phyloP scores from a whole-genome alignment of 2,113 vertebrate genomes.

The Grammomys surdaster region DNA sequence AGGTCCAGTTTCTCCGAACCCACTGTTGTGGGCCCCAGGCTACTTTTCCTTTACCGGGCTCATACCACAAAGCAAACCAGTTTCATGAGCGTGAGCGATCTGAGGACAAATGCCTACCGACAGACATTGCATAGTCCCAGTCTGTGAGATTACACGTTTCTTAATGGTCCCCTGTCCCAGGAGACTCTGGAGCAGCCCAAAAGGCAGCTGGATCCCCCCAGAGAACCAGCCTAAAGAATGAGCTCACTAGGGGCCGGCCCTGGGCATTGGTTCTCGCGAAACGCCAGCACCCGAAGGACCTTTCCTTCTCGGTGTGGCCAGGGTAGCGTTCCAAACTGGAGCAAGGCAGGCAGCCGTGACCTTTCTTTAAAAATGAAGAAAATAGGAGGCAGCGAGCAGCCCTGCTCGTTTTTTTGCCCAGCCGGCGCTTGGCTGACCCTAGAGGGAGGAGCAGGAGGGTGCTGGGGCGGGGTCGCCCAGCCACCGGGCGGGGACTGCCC shows the following conservation, averaged over 20 bases:
- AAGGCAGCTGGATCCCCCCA: neutral
- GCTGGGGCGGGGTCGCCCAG: slow-evolving; percentile 57
- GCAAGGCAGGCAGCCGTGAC: neutral
- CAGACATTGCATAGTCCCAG: neutral
- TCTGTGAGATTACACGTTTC: neutral
- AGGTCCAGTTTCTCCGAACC: neutral
- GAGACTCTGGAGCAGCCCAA: neutral
- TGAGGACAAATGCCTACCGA: neutral
- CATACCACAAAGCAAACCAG: neutral
- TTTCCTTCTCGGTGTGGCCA: neutral
- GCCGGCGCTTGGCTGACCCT: slow-evolving; percentile 62
- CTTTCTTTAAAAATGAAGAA: neutral
- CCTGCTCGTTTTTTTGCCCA: neutral
- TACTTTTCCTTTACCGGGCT: too few species aligned
- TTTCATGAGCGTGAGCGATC: neutral
- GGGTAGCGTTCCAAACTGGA: neutral
- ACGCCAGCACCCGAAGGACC: neutral
- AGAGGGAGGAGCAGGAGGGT: slow-evolving; percentile 79
- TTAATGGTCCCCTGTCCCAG: neutral
- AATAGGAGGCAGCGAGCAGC: neutral
- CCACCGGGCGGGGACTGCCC: slow-evolving; percentile 72
- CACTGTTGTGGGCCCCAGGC: neutral
- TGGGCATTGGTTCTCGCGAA: neutral
- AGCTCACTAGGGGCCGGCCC: neutral
- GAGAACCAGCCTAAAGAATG: neutral